A percentile compares a stretch with the other conserved stretches of the same genome.
These are phyloP conservation scores for Aethes cnicana DNA, from an alignment of 2,888 invertebrate genomes.

Conservation along the genomic window DNA sequence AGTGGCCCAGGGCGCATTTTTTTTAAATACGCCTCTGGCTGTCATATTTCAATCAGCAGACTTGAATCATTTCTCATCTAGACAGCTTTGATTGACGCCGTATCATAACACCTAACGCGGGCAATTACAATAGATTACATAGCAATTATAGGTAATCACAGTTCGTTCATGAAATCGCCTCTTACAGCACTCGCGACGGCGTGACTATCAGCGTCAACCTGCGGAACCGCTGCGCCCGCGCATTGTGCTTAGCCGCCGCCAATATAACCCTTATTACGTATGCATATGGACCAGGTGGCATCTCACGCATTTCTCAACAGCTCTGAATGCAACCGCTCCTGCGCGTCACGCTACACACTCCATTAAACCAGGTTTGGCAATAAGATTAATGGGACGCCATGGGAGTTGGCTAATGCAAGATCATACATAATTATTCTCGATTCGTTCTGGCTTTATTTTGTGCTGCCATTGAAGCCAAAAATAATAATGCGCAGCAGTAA, in stretches of 20 bases:
- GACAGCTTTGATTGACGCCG: background rate
- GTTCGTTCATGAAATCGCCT: slow-evolving; percentile 16
- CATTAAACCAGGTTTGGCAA: slow-evolving; percentile 66
- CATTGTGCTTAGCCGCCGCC: slow-evolving; percentile 39
- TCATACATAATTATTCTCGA: slow-evolving; percentile 24
- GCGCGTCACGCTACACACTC: slow-evolving; percentile 54
- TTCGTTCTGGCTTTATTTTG: slow-evolving; percentile 24
- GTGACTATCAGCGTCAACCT: slow-evolving; percentile 57
- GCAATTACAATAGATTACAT: slow-evolving; percentile 16
- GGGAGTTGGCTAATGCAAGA: slow-evolving; percentile 8
- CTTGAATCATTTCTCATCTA: background rate
- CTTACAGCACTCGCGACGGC: slow-evolving; percentile 36
- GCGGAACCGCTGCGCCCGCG: slow-evolving; percentile 48
- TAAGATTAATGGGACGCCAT: slow-evolving; percentile 56
- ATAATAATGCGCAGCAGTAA: slow-evolving; percentile 11
- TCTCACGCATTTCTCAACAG: slow-evolving; percentile 44
- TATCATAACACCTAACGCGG: slow-evolving; percentile 23
- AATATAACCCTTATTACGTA: slow-evolving; percentile 11
- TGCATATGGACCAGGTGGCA: slow-evolving; percentile 31
- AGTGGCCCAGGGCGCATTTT: too few species aligned
- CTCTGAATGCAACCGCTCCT: slow-evolving; percentile 63
- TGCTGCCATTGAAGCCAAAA: slow-evolving; percentile 12
- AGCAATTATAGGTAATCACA: slow-evolving; percentile 23
- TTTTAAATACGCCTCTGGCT: too few species aligned
- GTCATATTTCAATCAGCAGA: too few species aligned